These are phyloP conservation scores for Drosophila mauritiana DNA, from an alignment of 1,140 invertebrate species.

Conservation along the genomic window DNA sequence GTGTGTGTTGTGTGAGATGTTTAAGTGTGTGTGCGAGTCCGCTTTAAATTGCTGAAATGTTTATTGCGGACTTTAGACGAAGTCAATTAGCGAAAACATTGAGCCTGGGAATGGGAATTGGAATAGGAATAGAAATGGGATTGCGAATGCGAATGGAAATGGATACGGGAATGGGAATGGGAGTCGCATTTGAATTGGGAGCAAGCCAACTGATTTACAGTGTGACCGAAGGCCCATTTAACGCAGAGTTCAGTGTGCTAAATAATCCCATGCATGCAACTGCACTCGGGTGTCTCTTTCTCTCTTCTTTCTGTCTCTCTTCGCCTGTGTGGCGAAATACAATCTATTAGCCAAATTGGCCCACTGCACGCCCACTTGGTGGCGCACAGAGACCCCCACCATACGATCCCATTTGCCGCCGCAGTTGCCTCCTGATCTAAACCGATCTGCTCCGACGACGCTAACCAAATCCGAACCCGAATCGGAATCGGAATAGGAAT, in stretches of 20 bases:
- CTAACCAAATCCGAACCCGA: constrained; percentile 31
- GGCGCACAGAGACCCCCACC: constrained; percentile 41
- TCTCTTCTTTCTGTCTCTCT: neutral
- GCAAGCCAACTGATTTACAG: constrained; percentile 31
- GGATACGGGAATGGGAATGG: constrained; percentile 1
- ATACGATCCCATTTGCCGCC: neutral
- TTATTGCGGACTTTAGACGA: constrained; percentile 67
- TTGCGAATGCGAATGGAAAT: constrained; percentile 4
- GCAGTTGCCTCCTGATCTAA: constrained; percentile 20
- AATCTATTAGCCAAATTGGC: constrained; percentile 80
- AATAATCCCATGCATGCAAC: constrained; percentile 46
- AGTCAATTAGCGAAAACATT: constrained; percentile 69
- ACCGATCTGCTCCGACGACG: constrained; percentile 40
- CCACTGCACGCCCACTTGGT: constrained; percentile 81
- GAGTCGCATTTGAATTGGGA: constrained; percentile 24
- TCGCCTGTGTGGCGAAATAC: constrained; percentile 61
- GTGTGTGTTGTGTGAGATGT: constrained; percentile 7
- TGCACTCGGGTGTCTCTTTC: constrained; percentile 13
- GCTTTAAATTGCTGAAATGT: constrained; percentile 64
- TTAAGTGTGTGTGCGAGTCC: constrained; percentile 14
- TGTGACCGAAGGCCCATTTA: constrained; percentile 36
- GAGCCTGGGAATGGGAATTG: constrained; percentile 53
- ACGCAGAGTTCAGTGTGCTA: constrained; percentile 71
- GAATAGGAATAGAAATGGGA: constrained; percentile 2
- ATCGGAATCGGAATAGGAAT: constrained; percentile 8